Evolutionary conservation across 2,797 vertebrate species (phyloP).

Genomic region (Spondyliosoma cantharus): DNA sequence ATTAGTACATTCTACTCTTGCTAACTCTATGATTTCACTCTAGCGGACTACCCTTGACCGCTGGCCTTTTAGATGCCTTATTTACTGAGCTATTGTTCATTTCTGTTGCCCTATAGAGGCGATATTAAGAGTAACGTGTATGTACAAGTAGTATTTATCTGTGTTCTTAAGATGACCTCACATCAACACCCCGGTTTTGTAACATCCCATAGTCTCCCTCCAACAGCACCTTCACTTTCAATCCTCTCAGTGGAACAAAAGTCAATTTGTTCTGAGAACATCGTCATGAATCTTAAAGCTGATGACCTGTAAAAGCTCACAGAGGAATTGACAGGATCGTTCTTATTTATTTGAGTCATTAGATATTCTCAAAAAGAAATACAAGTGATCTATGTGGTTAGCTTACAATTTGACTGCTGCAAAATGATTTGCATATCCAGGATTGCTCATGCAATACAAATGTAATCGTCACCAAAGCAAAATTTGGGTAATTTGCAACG

Average conservation of each 20-base stretch:
- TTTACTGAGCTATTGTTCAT: conserved; percentile 82
- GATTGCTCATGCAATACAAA: conserved; percentile 1
- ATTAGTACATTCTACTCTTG: conserved; percentile 75
- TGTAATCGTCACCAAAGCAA: conserved; percentile 6
- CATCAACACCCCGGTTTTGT: conserved; percentile 72
- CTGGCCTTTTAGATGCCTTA: conserved; percentile 88
- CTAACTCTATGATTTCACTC: conserved; percentile 79
- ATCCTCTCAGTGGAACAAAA: conserved; percentile 36
- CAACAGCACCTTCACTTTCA: conserved; percentile 49
- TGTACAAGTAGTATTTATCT: conserved; percentile 84
- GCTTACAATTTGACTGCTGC: conserved; percentile 22
- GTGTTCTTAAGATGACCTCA: conserved; percentile 75
- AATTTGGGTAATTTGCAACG: conserved; percentile 17
- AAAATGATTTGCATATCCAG: conserved; percentile 15
- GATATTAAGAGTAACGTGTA: conserved; percentile 82
- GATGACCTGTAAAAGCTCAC: conserved; percentile 32
- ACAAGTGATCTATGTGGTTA: conserved; percentile 33
- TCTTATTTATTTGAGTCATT: conserved; percentile 61
- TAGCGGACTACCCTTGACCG: conserved; percentile 75
- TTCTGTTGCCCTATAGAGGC: conserved; percentile 76
- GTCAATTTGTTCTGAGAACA: conserved; percentile 27
- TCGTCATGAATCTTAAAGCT: conserved; percentile 16
- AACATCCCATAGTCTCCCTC: conserved; percentile 43
- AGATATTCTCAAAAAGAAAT: background rate
- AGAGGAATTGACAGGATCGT: conserved; percentile 19